Base-by-base conservation (phyloP, 2,113 vertebrate genomes). In the Tretioscincus oriximinensis region DNA sequence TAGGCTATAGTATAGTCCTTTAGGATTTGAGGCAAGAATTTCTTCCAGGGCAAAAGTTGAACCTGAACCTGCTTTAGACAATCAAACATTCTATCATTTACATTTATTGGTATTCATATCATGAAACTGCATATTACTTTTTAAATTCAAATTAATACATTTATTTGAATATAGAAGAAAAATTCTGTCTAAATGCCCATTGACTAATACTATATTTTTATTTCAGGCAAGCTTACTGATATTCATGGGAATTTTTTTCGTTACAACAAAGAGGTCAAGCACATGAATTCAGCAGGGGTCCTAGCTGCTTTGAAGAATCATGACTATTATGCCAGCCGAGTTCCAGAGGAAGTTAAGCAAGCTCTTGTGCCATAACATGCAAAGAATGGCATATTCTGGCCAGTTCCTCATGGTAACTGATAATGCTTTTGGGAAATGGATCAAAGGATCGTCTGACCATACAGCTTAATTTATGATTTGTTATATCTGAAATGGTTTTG, bases 201-300 rank as follows among this genome's bases (percentile, higher is more conserved):
- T 81, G 26, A 21, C 82, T 63, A 75, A 68, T 60, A 26, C 12
- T 12, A 24, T 75, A 58, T 49, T 18, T 24, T 18, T 26, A 85
- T 83, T 78, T 0, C 84, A 99, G 98, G 98, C 67, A 97, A 96
- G 88, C 91, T 99, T 88, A 99, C 98, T 0, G 98, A 99, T 88
- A 95, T 99, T 87, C 94, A 95, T 82, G 97, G 98, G 10, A 97
- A 97, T 60, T 61, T 94, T 8, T 98, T 97, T 85, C 73, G 93
- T 60, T 99, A 99, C 51, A 88, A 97, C 35, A 98, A 97, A 65
- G 93, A 96, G 1, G 97, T 99, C 64, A 97, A 99, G 86, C 97
- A 98, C 90, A 97, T 99, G 97, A 99, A 99, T 90, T 98, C 98
- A 0, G 97, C 96, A 0, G 98, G 98, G 0, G 97, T 99, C 74